Percentiles rank a stretch among this genome's conserved stretches.
These are phyloP conservation scores for Chascanopsetta lugubris DNA, from an alignment of 2,113 vertebrate species.

Conservation along the genomic window DNA sequence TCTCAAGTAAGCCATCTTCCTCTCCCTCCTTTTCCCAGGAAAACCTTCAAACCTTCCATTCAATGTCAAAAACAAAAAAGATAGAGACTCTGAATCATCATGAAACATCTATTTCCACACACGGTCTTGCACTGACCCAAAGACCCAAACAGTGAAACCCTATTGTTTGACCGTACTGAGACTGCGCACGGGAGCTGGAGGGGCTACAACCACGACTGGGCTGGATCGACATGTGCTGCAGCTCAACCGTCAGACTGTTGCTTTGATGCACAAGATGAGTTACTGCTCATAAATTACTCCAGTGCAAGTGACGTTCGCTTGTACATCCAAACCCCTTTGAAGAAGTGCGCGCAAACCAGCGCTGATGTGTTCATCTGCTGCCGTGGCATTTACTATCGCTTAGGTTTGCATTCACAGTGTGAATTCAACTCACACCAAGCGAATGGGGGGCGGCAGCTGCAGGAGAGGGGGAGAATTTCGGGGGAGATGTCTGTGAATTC, in stretches of 20 bases:
- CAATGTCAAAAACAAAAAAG: too few relatives aligned
- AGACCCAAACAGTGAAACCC: too few relatives aligned
- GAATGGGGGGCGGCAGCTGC: constrained; percentile 2
- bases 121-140: too few relatives aligned
- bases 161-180: too few relatives aligned
- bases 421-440: constrained; percentile 11
- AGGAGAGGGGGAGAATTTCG: constrained; percentile 1
- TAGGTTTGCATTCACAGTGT: constrained; percentile 5
- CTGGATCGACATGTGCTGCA: not conserved
- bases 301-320: not conserved
- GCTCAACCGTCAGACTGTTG: not conserved
- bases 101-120: too few relatives aligned
- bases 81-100: too few relatives aligned
- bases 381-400: not conserved
- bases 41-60: too few relatives aligned
- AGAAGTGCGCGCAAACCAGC: not conserved
- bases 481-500: constrained; percentile 38
- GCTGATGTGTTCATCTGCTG: not conserved
- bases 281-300: not conserved
- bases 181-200: not conserved
- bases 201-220: not conserved
- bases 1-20: not conserved
- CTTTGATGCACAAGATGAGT: not conserved
- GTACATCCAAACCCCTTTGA: not conserved
- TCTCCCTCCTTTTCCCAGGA: not conserved